A percentile compares a stretch with the other conserved stretches of the same genome.
Evolutionary conservation across 2,113 vertebrate species (phyloP).

Genomic region (Blennius ocellaris): DNA sequence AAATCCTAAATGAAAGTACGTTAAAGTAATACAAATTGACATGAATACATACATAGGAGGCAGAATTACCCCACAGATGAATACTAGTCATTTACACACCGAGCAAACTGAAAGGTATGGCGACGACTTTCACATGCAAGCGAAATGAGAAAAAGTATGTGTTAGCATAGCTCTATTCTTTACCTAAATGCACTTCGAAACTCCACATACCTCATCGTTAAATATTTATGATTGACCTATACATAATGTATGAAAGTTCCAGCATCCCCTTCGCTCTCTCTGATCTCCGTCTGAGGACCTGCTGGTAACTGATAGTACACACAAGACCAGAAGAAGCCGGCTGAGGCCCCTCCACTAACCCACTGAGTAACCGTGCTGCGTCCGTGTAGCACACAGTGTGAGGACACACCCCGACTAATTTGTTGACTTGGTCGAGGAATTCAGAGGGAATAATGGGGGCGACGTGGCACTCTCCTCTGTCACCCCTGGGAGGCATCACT

Average conservation of each 20-base stretch:
- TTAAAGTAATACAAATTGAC: too few relatives aligned
- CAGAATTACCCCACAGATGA: too few relatives aligned
- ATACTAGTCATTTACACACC: too few relatives aligned
- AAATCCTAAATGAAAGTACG: too few relatives aligned
- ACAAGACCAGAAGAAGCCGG: constrained; percentile 14
- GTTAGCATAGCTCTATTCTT: constrained; percentile 3
- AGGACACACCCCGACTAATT: constrained; percentile 16
- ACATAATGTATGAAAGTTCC: constrained; percentile 72
- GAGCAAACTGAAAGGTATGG: too few relatives aligned
- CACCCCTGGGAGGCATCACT: constrained; percentile 39
- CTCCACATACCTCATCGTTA: constrained; percentile 35
- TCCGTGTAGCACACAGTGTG: not conserved
- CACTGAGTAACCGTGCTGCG: not conserved
- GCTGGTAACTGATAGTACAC: constrained; percentile 56
- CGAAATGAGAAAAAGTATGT: not conserved
- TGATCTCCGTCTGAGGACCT: constrained; percentile 39
- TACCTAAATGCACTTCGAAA: constrained; percentile 19
- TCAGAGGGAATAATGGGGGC: constrained; percentile 14
- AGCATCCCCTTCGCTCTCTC: constrained; percentile 34
- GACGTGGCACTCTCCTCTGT: constrained; percentile 30
- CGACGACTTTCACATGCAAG: too few relatives aligned
- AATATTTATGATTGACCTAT: constrained; percentile 60
- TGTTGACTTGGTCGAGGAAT: constrained; percentile 25
- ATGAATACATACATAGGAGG: too few relatives aligned
- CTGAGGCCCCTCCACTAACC: not conserved